Conservation (phyloP, 2,797 vertebrate species). For the Phoebastria nigripes region DNA sequence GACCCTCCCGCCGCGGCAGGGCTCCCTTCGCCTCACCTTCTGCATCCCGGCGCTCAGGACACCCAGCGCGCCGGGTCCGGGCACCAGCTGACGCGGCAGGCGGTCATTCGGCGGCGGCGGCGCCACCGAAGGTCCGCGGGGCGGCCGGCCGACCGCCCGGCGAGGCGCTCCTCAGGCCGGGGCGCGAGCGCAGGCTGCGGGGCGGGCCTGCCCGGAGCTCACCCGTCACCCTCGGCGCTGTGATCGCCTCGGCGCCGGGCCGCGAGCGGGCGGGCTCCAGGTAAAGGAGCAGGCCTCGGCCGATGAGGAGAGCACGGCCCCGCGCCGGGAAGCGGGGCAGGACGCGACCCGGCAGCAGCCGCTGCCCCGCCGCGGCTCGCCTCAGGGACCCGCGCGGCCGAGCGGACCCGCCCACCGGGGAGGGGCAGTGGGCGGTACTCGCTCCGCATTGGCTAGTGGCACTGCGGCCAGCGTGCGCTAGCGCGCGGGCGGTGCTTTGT, state of each 20-base stretch:
- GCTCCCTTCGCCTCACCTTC: neutral
- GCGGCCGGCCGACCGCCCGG: too few relatives aligned
- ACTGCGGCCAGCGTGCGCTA: neutral
- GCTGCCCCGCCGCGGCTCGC: fast-evolving
- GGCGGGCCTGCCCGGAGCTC: too few relatives aligned
- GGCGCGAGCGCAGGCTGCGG: neutral
- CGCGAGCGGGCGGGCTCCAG: too few relatives aligned
- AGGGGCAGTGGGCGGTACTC: fast-evolving
- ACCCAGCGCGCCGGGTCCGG: too few relatives aligned
- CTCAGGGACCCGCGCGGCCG: neutral
- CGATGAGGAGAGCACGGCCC: neutral
- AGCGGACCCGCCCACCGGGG: neutral
- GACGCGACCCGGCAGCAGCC: fast-evolving
- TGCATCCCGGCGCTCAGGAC: neutral
- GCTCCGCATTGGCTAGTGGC: neutral
- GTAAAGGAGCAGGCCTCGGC: too few relatives aligned
- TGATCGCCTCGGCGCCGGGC: too few relatives aligned
- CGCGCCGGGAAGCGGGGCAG: fast-evolving
- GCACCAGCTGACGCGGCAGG: neutral
- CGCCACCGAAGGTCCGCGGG: too few relatives aligned
- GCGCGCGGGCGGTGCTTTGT: too few relatives aligned
- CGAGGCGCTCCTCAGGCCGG: neutral
- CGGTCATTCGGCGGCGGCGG: neutral
- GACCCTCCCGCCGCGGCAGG: neutral
- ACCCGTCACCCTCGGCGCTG: neutral